phyloP scores from a whole-genome alignment of 2,888 invertebrate species.

The Tenthredo mesomela region DNA sequence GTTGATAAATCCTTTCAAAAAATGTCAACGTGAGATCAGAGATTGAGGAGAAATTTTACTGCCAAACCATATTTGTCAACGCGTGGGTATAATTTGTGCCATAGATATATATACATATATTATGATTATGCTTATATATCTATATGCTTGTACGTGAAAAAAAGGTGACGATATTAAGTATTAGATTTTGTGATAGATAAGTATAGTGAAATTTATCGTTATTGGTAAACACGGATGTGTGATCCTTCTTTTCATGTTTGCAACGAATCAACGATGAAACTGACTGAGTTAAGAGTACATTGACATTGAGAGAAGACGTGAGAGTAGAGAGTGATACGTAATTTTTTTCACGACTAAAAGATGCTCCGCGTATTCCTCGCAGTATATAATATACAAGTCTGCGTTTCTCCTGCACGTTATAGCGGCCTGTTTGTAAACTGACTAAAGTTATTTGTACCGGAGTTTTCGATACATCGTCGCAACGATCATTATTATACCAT shows the following conservation, averaged over 20 bases:
- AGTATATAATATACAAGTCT: neutral
- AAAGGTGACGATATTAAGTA: neutral
- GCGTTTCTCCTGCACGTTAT: constrained; percentile 2
- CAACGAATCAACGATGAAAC: neutral
- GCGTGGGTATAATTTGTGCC: neutral
- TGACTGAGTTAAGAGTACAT: neutral
- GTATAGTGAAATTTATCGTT: constrained; percentile 33
- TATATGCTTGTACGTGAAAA: neutral
- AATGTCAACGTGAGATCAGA: neutral
- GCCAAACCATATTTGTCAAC: neutral
- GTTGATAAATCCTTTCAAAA: constrained; percentile 1
- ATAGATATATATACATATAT: too few relatives aligned
- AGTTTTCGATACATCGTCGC: constrained; percentile 2
- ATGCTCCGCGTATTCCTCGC: neutral
- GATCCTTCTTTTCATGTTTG: neutral
- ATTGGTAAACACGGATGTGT: neutral
- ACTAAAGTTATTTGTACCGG: constrained; percentile 11
- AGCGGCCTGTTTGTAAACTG: neutral
- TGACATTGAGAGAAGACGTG: constrained; percentile 22
- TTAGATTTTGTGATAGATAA: neutral
- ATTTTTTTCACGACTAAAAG: constrained; percentile 4
- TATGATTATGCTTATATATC: too few relatives aligned
- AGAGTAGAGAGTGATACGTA: constrained; percentile 41
- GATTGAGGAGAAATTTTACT: constrained; percentile 15
- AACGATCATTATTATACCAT: constrained; percentile 2